Percentiles rank a stretch among this genome's conserved stretches.
Evolutionary conservation across 2,797 vertebrate genomes (phyloP).

Genomic region (Trachurus trachurus): DNA sequence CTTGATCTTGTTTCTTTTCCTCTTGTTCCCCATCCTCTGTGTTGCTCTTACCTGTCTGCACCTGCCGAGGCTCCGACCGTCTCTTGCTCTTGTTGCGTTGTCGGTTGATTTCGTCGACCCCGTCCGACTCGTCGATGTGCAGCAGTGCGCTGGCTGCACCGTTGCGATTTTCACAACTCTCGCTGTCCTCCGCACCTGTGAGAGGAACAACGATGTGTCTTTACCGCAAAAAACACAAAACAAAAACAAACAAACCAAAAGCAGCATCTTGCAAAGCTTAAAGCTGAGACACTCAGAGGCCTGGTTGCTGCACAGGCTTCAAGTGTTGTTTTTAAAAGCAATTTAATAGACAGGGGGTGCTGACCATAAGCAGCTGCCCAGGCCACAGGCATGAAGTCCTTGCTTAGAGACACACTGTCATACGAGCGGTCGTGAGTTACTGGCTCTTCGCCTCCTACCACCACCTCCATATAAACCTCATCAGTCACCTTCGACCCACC

Average conservation of each 20-base stretch:
- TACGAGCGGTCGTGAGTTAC: conserved; percentile 90
- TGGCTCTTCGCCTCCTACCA: conserved; percentile 93
- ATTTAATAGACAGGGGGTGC: conserved; percentile 73
- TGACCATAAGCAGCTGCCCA: conserved; percentile 95
- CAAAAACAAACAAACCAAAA: not conserved
- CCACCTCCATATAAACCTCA: conserved; percentile 97
- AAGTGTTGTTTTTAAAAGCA: conserved; percentile 54
- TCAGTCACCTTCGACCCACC: conserved; percentile 93
- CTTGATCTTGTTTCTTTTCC: no score
- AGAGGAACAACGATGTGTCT: not conserved
- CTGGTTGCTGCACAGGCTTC: conserved; percentile 63
- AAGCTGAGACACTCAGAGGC: conserved; percentile 46
- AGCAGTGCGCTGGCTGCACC: conserved; percentile 96
- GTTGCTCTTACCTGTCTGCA: conserved; percentile 94
- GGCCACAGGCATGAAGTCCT: conserved; percentile 95
- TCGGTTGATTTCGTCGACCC: conserved; percentile 91
- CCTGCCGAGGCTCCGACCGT: conserved; percentile 94
- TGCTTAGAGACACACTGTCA: conserved; percentile 91
- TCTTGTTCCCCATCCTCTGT: not conserved
- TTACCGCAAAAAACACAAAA: not conserved
- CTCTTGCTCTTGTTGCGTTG: conserved; percentile 95
- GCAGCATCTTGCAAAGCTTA: conserved; percentile 24
- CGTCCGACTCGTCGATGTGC: conserved; percentile 92
- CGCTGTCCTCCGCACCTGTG: conserved; percentile 83
- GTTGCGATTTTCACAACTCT: conserved; percentile 96